These are phyloP conservation scores for Alosa alosa DNA, from an alignment of 2,113 vertebrate genomes.

Conservation along the genomic window DNA sequence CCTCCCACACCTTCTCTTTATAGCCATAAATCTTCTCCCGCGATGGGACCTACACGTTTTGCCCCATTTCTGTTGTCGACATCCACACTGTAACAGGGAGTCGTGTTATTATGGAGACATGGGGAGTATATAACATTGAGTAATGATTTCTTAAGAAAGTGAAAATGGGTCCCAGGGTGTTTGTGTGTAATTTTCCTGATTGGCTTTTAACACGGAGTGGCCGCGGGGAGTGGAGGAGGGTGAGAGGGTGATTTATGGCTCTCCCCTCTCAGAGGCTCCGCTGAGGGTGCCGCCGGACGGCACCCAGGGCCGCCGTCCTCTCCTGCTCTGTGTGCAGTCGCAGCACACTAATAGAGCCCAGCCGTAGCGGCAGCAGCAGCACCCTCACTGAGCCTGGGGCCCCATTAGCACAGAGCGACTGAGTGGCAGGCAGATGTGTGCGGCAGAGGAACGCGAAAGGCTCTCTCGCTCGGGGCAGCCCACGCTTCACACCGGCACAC, in stretches of 20 bases:
- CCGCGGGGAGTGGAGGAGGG: conserved; percentile 72
- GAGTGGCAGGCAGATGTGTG: conserved; percentile 67
- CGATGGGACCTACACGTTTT: background rate
- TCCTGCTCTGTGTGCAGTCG: conserved; percentile 90
- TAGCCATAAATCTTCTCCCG: background rate
- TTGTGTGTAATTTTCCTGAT: conserved; percentile 97
- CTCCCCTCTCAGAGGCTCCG: conserved; percentile 66
- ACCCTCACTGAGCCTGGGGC: conserved; percentile 62
- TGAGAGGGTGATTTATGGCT: conserved; percentile 38
- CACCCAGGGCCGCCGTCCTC: conserved; percentile 89
- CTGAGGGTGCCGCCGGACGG: conserved; percentile 78
- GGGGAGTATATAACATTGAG: conserved; percentile 74
- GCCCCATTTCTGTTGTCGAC: conserved; percentile 25
- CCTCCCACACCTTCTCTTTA: background rate
- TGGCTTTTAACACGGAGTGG: conserved; percentile 93
- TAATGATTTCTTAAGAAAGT: conserved; percentile 82
- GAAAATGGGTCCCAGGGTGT: conserved; percentile 85
- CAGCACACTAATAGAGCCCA: conserved; percentile 80
- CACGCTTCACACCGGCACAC: conserved; percentile 68
- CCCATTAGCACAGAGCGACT: conserved; percentile 74
- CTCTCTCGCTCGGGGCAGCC: conserved; percentile 61
- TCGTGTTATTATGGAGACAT: conserved; percentile 67
- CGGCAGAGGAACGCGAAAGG: conserved; percentile 64
- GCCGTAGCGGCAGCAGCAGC: conserved; percentile 51
- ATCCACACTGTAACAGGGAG: conserved; percentile 52